Evolutionary conservation across 2,888 invertebrate genomes (phyloP).

Genomic region (Linyphia triangularis): DNA sequence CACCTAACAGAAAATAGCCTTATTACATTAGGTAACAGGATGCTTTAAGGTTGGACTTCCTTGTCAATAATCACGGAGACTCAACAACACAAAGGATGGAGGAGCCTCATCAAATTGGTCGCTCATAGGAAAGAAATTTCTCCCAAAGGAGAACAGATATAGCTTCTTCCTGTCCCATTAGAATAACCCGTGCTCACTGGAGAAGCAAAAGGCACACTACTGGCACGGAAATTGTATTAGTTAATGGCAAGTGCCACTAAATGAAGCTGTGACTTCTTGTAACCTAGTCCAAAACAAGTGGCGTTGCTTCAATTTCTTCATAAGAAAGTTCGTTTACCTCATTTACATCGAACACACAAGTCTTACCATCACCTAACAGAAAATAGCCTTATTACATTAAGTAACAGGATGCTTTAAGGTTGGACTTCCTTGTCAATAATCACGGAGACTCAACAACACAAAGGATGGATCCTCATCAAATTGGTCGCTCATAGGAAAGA

Average conservation of each 20-base stretch:
- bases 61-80: neutral
- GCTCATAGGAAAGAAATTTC: neutral
- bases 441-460: neutral
- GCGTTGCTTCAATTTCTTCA: too few species aligned
- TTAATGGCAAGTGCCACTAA: neutral
- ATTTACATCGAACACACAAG: too few species aligned
- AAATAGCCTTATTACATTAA: neutral
- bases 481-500: neutral
- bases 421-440: neutral
- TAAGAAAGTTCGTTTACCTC: too few species aligned
- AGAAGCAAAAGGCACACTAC: conserved; percentile 25
- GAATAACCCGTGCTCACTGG: conserved; percentile 13
- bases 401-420: neutral
- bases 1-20: neutral
- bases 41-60: neutral
- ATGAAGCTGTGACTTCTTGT: neutral
- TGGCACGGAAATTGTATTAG: conserved; percentile 28
- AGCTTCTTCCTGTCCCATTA: neutral
- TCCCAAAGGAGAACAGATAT: too few species aligned
- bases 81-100: neutral
- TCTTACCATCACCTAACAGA: too few species aligned
- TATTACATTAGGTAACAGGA: neutral
- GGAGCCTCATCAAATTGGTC: neutral
- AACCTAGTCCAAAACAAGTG: too few species aligned
- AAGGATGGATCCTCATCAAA: neutral